Conservation (phyloP, 37 sponge, comb jelly and placozoan species). For the Cliona cf. orientalis region DNA sequence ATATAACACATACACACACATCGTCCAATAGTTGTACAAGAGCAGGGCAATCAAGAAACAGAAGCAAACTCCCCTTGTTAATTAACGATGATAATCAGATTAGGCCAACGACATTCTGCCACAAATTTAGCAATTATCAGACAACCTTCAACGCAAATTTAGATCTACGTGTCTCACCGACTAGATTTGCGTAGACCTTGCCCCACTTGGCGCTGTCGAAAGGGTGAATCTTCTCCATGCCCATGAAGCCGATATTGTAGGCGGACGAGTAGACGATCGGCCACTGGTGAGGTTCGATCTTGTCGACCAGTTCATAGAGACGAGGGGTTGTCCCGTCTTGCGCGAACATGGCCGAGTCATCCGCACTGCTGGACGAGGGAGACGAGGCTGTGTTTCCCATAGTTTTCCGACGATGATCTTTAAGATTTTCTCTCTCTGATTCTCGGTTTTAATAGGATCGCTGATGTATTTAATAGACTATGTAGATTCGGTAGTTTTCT, state of each 20-base stretch:
- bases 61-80: too few relatives aligned
- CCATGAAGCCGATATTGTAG: constrained; percentile 85
- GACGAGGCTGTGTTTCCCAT: constrained; percentile 34
- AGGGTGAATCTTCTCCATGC: constrained; percentile 81
- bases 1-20: too few relatives aligned
- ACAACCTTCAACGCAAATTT: background rate
- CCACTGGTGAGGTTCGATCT: constrained; percentile 50
- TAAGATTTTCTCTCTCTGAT: background rate
- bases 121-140: too few relatives aligned
- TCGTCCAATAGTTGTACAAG: too few relatives aligned
- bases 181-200: constrained; percentile 47
- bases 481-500: too few relatives aligned
- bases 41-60: too few relatives aligned
- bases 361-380: too few relatives aligned
- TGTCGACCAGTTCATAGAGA: constrained; percentile 42
- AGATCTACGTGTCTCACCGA: constrained; percentile 15
- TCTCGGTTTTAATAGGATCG: too few relatives aligned
- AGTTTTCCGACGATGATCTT: background rate
- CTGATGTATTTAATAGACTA: too few relatives aligned
- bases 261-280: constrained; percentile 77
- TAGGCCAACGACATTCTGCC: too few relatives aligned
- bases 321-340: constrained; percentile 26
- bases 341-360: constrained; percentile 1
- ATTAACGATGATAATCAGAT: too few relatives aligned
- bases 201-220: constrained; percentile 92